These are phyloP conservation scores for Nemotelus nigrinus DNA, from an alignment of 2,888 invertebrate species.

Conservation along the genomic window DNA sequence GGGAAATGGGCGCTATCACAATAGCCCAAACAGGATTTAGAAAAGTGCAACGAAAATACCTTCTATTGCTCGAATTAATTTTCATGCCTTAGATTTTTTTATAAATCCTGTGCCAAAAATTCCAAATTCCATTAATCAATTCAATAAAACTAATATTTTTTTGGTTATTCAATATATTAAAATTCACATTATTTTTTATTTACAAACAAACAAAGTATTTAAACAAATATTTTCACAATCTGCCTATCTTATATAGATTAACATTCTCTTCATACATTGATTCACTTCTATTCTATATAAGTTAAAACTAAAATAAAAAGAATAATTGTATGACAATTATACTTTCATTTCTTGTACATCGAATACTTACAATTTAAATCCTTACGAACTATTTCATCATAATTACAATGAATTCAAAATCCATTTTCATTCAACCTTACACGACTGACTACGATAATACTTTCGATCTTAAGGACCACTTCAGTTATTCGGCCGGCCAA, in stretches of 20 bases:
- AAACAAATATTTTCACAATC: slow-evolving; percentile 1
- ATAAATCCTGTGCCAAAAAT: too few relatives aligned
- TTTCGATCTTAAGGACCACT: neutral
- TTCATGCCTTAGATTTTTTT: too few relatives aligned
- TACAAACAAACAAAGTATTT: slow-evolving; percentile 2
- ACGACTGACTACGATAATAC: slow-evolving; percentile 13
- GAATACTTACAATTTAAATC: slow-evolving; percentile 27
- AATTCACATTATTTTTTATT: slow-evolving; percentile 7
- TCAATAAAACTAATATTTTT: neutral
- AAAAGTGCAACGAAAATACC: too few relatives aligned
- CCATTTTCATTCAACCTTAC: slow-evolving; percentile 3
- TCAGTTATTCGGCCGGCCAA: neutral
- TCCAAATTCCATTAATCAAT: too few relatives aligned
- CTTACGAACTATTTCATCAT: neutral
- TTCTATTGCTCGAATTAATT: too few relatives aligned
- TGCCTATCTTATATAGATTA: neutral
- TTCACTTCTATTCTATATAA: too few relatives aligned
- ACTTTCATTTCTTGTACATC: slow-evolving; percentile 29
- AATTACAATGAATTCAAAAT: neutral
- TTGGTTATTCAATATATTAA: neutral
- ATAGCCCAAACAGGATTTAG: too few relatives aligned
- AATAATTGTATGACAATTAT: slow-evolving; percentile 46
- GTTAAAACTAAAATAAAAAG: slow-evolving; percentile 23
- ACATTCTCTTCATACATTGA: neutral
- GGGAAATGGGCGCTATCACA: too few relatives aligned